Base-by-base conservation (phyloP, 2,797 vertebrate genomes). In the Rhinogobio ventralis region DNA sequence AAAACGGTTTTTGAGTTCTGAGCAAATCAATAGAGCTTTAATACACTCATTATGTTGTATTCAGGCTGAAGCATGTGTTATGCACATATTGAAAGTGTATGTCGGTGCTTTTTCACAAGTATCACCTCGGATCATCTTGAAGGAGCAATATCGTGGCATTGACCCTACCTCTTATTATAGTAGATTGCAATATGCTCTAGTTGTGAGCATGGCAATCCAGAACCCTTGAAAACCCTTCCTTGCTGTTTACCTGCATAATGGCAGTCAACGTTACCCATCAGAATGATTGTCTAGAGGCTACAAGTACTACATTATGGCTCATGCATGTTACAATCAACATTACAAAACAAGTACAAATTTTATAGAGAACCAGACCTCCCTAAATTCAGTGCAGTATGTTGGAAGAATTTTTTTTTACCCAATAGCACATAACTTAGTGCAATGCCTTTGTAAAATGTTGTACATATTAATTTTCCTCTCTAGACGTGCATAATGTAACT, bases 21-120 rank as follows among this genome's bases (percentile, higher is more conserved):
- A 91, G 90, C 82, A 83, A 88, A 86, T 87, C 84, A 46, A 28
- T 46, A 53, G n/a, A 1, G 46, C 78, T 78, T 62, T 79, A 84
- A 86, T 86, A 87, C 72, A 84, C 73, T 76, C 25, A 28, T 83
- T 66, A 71, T 67, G 67, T 53, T 57, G 19, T 55, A 77, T 81
- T 79, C n/a, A 39, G 45, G 53, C 60, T 85, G 60, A 62, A 74
- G 57, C 45, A 49, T 55, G 76, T 51, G 23, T 82, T 76, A 46
- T 84, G 79, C 33, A 81, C 33, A 14, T 60, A 69, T 57, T 45
- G 74, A 81, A 82, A 84, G 81, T 66, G 33, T 72, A 49, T 78
- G 72, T 82, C 7, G 11, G 33, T 49, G 17, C 57, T 66, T 30
- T 77, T 60, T 33, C 30, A 33, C 20, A 39, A 60, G 33, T 28